phyloP scores from a whole-genome alignment of 2,888 invertebrate genomes.

The Hoplodrina ambigua region DNA sequence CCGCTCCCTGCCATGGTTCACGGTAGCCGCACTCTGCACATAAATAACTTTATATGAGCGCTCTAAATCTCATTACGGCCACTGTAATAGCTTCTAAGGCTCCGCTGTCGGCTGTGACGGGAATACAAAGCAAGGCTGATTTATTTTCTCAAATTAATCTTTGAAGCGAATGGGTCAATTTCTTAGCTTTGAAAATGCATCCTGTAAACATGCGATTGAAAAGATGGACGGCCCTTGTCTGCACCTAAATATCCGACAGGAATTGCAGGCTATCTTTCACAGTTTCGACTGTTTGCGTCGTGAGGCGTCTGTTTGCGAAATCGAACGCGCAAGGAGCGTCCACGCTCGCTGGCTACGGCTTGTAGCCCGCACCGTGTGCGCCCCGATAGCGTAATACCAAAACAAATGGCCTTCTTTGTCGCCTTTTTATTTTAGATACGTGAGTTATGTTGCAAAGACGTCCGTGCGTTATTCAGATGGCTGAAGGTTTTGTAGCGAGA shows the following conservation, averaged over 20 bases:
- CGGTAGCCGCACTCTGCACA: conserved; percentile 79
- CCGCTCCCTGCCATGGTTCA: conserved; percentile 57
- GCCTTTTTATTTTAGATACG: conserved; percentile 81
- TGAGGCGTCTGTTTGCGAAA: conserved; percentile 75
- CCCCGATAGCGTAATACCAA: conserved; percentile 86
- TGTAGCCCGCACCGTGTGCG: conserved; percentile 68
- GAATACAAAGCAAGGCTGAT: conserved; percentile 87
- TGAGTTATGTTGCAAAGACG: conserved; percentile 81
- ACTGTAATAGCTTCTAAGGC: conserved; percentile 87
- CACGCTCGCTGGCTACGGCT: conserved; percentile 61
- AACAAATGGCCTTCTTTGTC: conserved; percentile 86
- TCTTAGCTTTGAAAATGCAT: conserved; percentile 44
- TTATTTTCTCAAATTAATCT: conserved; percentile 83
- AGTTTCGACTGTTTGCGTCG: conserved; percentile 65
- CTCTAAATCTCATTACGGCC: conserved; percentile 88
- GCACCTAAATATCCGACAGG: conserved; percentile 68
- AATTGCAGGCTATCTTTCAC: conserved; percentile 74
- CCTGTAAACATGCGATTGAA: conserved; percentile 53
- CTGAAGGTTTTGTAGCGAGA: conserved; percentile 62
- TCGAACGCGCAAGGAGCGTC: conserved; percentile 71
- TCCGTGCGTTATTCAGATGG: conserved; percentile 75
- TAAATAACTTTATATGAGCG: conserved; percentile 89
- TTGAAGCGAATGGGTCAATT: conserved; percentile 36
- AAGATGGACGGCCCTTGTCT: conserved; percentile 53
- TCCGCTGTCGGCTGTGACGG: conserved; percentile 85